These are phyloP conservation scores for Labeo calbasu DNA, from an alignment of 2,797 vertebrate genomes.

Conservation along the genomic window DNA sequence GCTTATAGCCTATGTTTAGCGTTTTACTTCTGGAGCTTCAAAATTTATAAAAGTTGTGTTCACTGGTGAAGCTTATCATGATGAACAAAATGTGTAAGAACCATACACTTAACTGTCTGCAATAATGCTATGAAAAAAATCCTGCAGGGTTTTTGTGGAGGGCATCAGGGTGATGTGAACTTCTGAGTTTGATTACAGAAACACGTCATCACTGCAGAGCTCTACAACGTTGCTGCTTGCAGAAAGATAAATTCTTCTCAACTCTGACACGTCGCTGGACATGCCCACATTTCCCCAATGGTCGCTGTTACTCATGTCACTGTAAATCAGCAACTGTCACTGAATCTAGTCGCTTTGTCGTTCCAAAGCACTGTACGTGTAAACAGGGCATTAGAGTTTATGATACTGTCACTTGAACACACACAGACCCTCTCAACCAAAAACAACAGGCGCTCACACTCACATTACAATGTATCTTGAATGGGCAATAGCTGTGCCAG, in stretches of 20 bases:
- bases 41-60: background rate
- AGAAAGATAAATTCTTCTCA: background rate
- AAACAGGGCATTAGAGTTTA: background rate
- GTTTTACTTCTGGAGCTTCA: background rate
- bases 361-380: background rate
- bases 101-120: background rate
- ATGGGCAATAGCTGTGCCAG: background rate
- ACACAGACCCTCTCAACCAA: constrained; percentile 5
- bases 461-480: background rate
- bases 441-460: constrained; percentile 14
- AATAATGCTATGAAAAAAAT: background rate
- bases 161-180: background rate
- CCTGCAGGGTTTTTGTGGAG: background rate
- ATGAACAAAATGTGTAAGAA: background rate
- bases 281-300: background rate
- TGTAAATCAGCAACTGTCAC: background rate
- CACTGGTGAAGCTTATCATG: background rate
- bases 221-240: background rate
- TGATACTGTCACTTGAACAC: constrained; percentile 19
- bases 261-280: background rate
- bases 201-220: background rate
- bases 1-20: background rate
- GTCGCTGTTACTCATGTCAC: background rate
- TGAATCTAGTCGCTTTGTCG: background rate
- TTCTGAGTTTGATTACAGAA: background rate